phyloP scores from a whole-genome alignment of 2,888 invertebrate genomes.

The Cremastobaeus sp. region DNA sequence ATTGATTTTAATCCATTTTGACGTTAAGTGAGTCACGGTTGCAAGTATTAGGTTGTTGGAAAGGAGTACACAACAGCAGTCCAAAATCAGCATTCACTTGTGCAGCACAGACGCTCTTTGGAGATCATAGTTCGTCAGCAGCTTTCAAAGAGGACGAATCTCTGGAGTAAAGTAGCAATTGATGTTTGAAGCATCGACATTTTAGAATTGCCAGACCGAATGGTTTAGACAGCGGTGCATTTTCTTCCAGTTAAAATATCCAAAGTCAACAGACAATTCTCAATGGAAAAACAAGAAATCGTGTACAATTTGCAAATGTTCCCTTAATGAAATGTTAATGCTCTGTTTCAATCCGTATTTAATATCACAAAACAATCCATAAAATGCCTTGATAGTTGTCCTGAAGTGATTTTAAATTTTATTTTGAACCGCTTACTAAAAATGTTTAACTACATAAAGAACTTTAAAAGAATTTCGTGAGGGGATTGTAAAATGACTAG shows the following conservation, averaged over 20 bases:
- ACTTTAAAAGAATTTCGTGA: neutral
- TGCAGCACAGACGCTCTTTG: conserved; percentile 20
- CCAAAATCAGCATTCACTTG: conserved; percentile 20
- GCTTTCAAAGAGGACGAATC: conserved; percentile 21
- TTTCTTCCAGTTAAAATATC: conserved; percentile 22
- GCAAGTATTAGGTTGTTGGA: too few species aligned
- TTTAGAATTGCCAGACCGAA: conserved; percentile 35
- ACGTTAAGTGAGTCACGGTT: too few species aligned
- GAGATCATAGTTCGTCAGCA: conserved; percentile 26
- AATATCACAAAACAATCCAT: too few species aligned
- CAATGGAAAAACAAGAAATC: too few species aligned
- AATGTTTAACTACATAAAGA: too few species aligned
- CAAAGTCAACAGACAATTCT: conserved; percentile 11
- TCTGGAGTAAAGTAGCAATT: conserved; percentile 35
- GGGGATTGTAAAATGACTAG: conserved; percentile 11
- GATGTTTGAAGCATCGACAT: conserved; percentile 34
- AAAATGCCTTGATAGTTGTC: too few species aligned
- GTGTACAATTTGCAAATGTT: too few species aligned
- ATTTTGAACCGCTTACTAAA: too few species aligned
- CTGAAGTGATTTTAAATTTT: too few species aligned
- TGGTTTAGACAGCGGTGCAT: conserved; percentile 5
- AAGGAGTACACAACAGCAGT: conserved; percentile 8
- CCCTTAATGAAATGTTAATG: too few species aligned
- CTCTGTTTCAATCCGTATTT: too few species aligned
- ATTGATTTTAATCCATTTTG: too few species aligned